Conservation (phyloP, 2,888 invertebrate genomes). For the Melikaiella ostensackeni region DNA sequence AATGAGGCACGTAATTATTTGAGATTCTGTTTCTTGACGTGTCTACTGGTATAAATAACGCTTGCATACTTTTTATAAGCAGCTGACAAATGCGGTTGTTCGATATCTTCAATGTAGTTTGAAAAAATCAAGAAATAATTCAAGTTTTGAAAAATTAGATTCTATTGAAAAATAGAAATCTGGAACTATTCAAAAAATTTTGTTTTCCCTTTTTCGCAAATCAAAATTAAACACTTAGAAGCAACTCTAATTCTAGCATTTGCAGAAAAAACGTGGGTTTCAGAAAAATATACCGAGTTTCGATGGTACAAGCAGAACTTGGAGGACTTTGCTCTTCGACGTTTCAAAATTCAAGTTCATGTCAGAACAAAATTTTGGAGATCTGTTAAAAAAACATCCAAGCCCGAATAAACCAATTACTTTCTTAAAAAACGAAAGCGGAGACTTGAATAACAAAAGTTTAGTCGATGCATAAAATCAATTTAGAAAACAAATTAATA, state of each 20-base stretch:
- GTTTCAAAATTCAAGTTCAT: not conserved
- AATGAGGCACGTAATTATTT: slow-evolving; percentile 31
- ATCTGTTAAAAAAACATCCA: not conserved
- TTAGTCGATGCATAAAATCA: not conserved
- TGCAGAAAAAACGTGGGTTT: slow-evolving; percentile 16
- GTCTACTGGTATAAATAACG: slow-evolving; percentile 33
- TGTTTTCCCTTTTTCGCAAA: not conserved
- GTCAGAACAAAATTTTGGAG: not conserved
- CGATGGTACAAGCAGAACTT: not conserved
- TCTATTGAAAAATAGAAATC: too few species aligned
- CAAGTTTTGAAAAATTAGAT: not conserved
- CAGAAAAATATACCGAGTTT: slow-evolving; percentile 16
- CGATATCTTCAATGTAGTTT: not conserved
- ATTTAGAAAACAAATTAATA: not conserved
- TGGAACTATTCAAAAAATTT: not conserved
- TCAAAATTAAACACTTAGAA: not conserved
- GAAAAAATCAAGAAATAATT: not conserved
- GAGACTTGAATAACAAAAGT: not conserved
- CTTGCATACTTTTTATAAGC: slow-evolving; percentile 3
- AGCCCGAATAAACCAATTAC: not conserved
- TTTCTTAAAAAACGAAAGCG: slow-evolving; percentile 1
- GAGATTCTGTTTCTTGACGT: slow-evolving; percentile 33
- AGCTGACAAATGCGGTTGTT: not conserved
- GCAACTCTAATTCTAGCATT: not conserved
- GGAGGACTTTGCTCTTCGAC: not conserved